Percentiles rank a stretch among this genome's conserved stretches.
These are phyloP conservation scores for Tiphia femorata DNA, from an alignment of 2,888 invertebrate genomes.

Conservation along the genomic window DNA sequence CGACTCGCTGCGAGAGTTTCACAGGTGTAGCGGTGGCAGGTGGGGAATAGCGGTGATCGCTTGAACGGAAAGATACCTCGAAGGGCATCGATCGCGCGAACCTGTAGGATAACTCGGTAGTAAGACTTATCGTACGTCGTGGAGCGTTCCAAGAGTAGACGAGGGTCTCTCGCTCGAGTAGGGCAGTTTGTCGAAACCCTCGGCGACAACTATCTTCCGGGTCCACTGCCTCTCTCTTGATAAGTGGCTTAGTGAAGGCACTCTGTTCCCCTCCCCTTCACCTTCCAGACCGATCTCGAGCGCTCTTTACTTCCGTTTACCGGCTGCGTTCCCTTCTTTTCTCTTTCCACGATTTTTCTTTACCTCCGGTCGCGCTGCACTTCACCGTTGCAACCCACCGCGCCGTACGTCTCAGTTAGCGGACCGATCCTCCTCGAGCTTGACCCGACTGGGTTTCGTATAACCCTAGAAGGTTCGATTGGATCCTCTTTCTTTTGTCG, in stretches of 20 bases:
- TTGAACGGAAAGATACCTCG: constrained; percentile 24
- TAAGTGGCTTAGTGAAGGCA: constrained; percentile 49
- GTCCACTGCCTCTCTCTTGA: constrained; percentile 42
- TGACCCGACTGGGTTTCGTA: too few relatives aligned
- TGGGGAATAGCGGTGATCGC: too few relatives aligned
- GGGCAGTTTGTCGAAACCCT: constrained; percentile 46
- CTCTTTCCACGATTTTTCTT: not conserved
- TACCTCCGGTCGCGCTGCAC: not conserved
- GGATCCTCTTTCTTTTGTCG: too few relatives aligned
- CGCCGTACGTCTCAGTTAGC: too few relatives aligned
- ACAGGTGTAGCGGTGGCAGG: too few relatives aligned
- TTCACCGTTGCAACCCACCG: too few relatives aligned
- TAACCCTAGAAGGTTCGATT: too few relatives aligned
- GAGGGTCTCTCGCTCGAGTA: constrained; percentile 34
- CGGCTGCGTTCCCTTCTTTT: not conserved
- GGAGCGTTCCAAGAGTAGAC: constrained; percentile 28
- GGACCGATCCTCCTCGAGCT: not conserved
- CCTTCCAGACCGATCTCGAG: too few relatives aligned
- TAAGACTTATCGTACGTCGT: constrained; percentile 38
- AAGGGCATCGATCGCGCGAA: constrained; percentile 32
- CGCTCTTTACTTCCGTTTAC: constrained; percentile 7
- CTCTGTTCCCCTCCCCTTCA: constrained; percentile 5
- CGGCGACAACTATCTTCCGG: constrained; percentile 42
- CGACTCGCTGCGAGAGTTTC: too few relatives aligned
- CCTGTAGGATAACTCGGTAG: constrained; percentile 35